Conservation (phyloP, 2,888 invertebrate species). For the Cryptosula pallasiana region DNA sequence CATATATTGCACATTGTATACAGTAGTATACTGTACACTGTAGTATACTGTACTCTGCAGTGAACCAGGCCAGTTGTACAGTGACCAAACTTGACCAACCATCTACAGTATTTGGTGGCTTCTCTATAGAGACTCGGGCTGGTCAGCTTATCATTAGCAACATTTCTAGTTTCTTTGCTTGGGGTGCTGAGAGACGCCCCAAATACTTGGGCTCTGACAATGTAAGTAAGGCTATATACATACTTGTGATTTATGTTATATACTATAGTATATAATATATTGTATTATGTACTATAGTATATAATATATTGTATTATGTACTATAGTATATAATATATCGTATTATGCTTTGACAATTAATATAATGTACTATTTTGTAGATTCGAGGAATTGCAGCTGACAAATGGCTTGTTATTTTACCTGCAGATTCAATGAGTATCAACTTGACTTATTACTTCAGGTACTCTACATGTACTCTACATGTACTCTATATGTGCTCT, state of each 20-base stretch:
- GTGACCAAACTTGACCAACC: not conserved
- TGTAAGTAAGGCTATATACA: not conserved
- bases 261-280: not conserved
- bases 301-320: not conserved
- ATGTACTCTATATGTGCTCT: not conserved
- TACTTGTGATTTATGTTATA: too few relatives aligned
- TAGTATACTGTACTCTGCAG: too few relatives aligned
- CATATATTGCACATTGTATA: too few relatives aligned
- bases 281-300: not conserved
- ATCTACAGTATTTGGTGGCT: not conserved
- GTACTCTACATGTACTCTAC: not conserved
- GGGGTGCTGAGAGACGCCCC: not conserved
- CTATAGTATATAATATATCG: not conserved
- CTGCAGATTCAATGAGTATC: not conserved
- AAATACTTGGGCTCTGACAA: not conserved
- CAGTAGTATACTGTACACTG: too few relatives aligned
- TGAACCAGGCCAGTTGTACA: not conserved
- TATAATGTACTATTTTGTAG: not conserved
- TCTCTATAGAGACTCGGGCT: not conserved
- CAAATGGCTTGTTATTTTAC: not conserved
- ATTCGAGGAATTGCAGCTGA: not conserved
- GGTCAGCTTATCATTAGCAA: not conserved
- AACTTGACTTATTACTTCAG: not conserved
- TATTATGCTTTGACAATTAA: not conserved
- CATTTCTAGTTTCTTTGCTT: not conserved